These are phyloP conservation scores for Sinocyclocheilus grahami DNA, from an alignment of 2,113 vertebrate species.

Conservation along the genomic window DNA sequence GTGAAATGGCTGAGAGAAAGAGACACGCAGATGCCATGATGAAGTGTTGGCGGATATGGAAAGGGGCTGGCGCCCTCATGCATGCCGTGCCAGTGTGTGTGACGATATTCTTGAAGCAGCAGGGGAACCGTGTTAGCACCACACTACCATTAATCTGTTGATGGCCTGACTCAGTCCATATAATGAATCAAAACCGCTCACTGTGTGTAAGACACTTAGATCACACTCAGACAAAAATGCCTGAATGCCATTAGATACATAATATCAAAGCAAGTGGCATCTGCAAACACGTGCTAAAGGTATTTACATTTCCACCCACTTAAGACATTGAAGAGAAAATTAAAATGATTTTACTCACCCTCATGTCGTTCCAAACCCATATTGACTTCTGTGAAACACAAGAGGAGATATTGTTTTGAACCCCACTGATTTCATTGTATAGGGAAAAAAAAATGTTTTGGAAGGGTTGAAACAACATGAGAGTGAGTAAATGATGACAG, in stretches of 20 bases:
- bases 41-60: neutral
- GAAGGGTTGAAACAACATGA: too few relatives aligned
- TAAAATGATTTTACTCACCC: neutral
- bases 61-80: neutral
- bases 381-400: too few relatives aligned
- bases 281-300: neutral
- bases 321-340: neutral
- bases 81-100: conserved; percentile 11
- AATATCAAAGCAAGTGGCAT: neutral
- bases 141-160: conserved; percentile 27
- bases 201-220: neutral
- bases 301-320: neutral
- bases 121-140: neutral
- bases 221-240: neutral
- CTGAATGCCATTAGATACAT: neutral
- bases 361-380: neutral
- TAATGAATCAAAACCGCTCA: neutral
- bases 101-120: conserved; percentile 17
- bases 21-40: conserved; percentile 1
- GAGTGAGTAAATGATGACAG: too few relatives aligned
- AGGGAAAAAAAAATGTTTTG: too few relatives aligned
- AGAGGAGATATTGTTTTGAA: too few relatives aligned
- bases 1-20: neutral
- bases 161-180: neutral
- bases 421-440: too few relatives aligned